These are phyloP conservation scores for Phrynocephalus guinanensis DNA, from an alignment of 2,797 vertebrate species.

Conservation along the genomic window DNA sequence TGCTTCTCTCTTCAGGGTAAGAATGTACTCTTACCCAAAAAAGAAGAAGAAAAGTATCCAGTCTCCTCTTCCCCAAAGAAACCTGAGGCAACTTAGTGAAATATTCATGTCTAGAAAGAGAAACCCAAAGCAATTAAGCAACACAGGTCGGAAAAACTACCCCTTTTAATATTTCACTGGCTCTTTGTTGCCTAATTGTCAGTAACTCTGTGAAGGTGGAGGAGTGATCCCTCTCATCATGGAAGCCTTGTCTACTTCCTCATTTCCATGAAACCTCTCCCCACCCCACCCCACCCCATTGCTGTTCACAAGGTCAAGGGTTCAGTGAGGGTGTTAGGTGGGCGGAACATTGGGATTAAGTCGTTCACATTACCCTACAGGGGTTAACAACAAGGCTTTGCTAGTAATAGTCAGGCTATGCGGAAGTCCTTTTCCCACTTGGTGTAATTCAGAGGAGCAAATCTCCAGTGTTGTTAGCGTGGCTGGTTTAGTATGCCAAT, in stretches of 20 bases:
- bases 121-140: slow-evolving; percentile 69
- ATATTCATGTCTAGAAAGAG: slow-evolving; percentile 64
- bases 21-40: slow-evolving; percentile 11
- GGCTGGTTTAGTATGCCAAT: not conserved
- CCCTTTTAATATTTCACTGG: slow-evolving; percentile 68
- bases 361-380: not conserved
- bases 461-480: not conserved
- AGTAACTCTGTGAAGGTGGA: not conserved
- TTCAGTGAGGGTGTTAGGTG: not conserved
- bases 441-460: not conserved
- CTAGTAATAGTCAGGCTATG: not conserved
- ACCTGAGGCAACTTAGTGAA: slow-evolving; percentile 55
- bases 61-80: slow-evolving; percentile 46
- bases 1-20: not conserved
- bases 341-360: not conserved
- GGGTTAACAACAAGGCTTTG: not conserved
- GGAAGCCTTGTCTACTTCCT: not conserved
- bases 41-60: slow-evolving; percentile 28
- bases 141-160: slow-evolving; percentile 59
- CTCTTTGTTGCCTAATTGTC: slow-evolving; percentile 57
- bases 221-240: slow-evolving; percentile 31
- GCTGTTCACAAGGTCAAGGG: slow-evolving; percentile 13
- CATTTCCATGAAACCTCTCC: fast-evolving
- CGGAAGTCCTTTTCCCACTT: not conserved
- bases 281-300: not conserved